phyloP scores from a whole-genome alignment of 1,140 invertebrate species.

The Nylanderia fulva region DNA sequence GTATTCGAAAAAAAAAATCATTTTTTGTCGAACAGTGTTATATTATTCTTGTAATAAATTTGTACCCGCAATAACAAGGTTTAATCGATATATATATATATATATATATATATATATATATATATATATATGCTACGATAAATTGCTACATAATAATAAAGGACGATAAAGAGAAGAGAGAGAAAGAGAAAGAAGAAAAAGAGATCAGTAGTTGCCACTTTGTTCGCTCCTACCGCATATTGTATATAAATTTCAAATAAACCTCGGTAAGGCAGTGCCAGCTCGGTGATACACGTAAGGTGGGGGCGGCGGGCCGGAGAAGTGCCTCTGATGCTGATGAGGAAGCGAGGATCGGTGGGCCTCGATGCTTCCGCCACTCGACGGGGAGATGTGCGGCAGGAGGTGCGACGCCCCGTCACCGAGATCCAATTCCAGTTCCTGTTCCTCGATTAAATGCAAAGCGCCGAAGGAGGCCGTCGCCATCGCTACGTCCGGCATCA shows the following conservation, averaged over 20 bases:
- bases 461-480: slow-evolving; percentile 91
- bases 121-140: slow-evolving; percentile 20
- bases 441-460: slow-evolving; percentile 89
- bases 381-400: slow-evolving; percentile 80
- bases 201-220: slow-evolving; percentile 51
- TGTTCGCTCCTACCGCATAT: slow-evolving; percentile 58
- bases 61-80: slow-evolving; percentile 68
- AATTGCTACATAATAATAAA: slow-evolving; percentile 35
- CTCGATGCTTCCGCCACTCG: slow-evolving; percentile 69
- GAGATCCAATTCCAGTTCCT: slow-evolving; percentile 90
- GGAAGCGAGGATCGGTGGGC: slow-evolving; percentile 80
- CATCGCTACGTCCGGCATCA: slow-evolving; percentile 96
- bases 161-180: background rate
- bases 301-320: slow-evolving; percentile 79
- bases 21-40: no score
- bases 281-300: slow-evolving; percentile 83
- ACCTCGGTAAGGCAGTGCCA: slow-evolving; percentile 82
- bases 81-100: slow-evolving; percentile 39
- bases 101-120: no score
- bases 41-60: slow-evolving; percentile 65
- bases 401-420: slow-evolving; percentile 91
- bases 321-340: slow-evolving; percentile 83
- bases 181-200: background rate
- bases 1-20: no score
- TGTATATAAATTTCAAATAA: slow-evolving; percentile 81